These are phyloP conservation scores for Phyllotreta striolata DNA, from an alignment of 2,888 invertebrate genomes.

Conservation along the genomic window DNA sequence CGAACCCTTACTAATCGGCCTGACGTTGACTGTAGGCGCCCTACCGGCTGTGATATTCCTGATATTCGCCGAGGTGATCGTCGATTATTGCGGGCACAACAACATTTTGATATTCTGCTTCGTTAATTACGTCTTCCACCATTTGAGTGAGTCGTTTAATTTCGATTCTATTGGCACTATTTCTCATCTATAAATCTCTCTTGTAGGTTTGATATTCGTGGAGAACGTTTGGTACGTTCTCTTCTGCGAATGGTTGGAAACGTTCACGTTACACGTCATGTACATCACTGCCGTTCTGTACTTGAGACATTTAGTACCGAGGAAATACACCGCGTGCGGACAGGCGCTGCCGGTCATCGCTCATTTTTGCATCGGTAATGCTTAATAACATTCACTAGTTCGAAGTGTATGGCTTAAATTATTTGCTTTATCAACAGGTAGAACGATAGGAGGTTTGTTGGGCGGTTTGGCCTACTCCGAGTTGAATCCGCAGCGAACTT, in stretches of 20 bases:
- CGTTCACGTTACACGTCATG: constrained; percentile 78
- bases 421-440: constrained; percentile 63
- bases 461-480: constrained; percentile 64
- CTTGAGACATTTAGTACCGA: constrained; percentile 81
- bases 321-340: constrained; percentile 78
- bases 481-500: constrained; percentile 51
- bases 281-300: constrained; percentile 84
- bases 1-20: constrained; percentile 68
- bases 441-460: constrained; percentile 76
- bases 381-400: too few species aligned
- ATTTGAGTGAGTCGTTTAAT: constrained; percentile 65
- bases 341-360: constrained; percentile 81
- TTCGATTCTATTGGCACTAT: neutral
- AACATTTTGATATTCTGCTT: constrained; percentile 86
- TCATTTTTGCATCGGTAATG: constrained; percentile 80
- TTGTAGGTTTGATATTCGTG: constrained; percentile 66
- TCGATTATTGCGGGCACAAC: constrained; percentile 84
- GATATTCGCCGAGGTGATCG: constrained; percentile 81
- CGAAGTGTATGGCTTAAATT: constrained; percentile 28
- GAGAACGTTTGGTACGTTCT: constrained; percentile 72
- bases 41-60: constrained; percentile 75
- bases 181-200: too few species aligned
- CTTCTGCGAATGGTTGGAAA: constrained; percentile 75
- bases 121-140: constrained; percentile 79
- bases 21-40: constrained; percentile 73